Evolutionary conservation across 2,888 invertebrate species (phyloP).

Genomic region (Brachypalpus laphriformis): DNA sequence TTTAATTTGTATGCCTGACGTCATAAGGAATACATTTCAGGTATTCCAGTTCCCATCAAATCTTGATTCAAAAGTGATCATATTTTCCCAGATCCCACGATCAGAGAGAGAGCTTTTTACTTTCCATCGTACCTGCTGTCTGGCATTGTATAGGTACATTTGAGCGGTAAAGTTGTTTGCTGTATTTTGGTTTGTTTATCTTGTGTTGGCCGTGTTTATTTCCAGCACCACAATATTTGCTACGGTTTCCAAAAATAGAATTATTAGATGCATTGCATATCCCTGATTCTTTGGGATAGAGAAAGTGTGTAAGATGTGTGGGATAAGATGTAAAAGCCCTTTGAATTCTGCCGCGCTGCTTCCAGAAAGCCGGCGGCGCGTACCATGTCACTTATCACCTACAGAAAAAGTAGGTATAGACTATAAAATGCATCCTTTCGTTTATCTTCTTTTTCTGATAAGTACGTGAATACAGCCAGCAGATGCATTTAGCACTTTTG

Average conservation of each 20-base stretch:
- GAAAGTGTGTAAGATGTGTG: slow-evolving; percentile 3
- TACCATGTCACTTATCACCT: slow-evolving; percentile 35
- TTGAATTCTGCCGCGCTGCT: slow-evolving; percentile 42
- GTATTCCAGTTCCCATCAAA: not conserved
- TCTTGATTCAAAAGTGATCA: not conserved
- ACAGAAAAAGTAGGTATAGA: not conserved
- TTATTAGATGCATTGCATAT: slow-evolving; percentile 36
- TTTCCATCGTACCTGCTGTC: not conserved
- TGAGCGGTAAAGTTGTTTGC: slow-evolving; percentile 17
- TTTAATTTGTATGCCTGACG: no score
- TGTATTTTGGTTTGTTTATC: slow-evolving; percentile 46
- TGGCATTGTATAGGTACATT: slow-evolving; percentile 2
- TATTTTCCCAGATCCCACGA: not conserved
- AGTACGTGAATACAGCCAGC: not conserved
- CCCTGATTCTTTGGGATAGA: slow-evolving; percentile 8
- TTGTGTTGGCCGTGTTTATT: slow-evolving; percentile 55
- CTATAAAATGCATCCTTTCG: not conserved
- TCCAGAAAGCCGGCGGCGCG: slow-evolving; percentile 26
- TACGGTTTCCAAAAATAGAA: slow-evolving; percentile 36
- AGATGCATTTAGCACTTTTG: not conserved
- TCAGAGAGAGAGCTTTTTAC: no score
- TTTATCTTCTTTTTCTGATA: not conserved
- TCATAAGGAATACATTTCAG: no score
- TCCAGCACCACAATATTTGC: slow-evolving; percentile 52
- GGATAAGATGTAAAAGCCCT: slow-evolving; percentile 26